A percentile compares a stretch with the other conserved stretches of the same genome.
Conservation (phyloP, 2,888 invertebrate species). For the Melikaiella ostensackeni region DNA sequence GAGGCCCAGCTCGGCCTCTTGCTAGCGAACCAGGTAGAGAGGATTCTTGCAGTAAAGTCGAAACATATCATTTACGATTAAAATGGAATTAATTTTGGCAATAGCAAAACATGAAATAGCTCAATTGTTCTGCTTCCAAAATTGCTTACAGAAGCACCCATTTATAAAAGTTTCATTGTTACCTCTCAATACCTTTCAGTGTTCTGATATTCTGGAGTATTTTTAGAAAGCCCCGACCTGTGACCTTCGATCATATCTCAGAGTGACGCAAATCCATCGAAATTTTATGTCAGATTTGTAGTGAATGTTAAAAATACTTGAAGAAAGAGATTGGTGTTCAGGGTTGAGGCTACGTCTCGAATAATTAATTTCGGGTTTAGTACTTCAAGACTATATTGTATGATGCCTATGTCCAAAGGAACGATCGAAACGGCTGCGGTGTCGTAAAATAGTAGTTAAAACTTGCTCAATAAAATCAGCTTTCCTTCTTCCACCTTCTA, state of each 20-base stretch:
- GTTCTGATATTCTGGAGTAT: background rate
- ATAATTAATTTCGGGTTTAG: background rate
- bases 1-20: too few relatives aligned
- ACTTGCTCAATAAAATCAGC: conserved; percentile 54
- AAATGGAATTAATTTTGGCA: too few relatives aligned
- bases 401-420: conserved; percentile 53
- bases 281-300: background rate
- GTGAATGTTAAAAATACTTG: background rate
- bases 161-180: background rate
- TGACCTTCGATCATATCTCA: background rate
- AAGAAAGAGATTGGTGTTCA: background rate
- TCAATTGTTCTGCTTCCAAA: too few relatives aligned
- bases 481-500: background rate
- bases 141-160: too few relatives aligned
- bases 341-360: background rate
- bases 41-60: too few relatives aligned
- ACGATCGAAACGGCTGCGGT: conserved; percentile 55
- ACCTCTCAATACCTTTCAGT: background rate
- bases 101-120: too few relatives aligned
- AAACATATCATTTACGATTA: too few relatives aligned
- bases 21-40: too few relatives aligned
- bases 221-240: background rate
- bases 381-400: conserved; percentile 13
- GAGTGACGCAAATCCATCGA: background rate
- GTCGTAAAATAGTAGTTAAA: conserved; percentile 66